Evolutionary conservation across 92 coral and sea anemone species (phyloP), one percentile per base, ranked within the genome.

Genomic region (Palythoa heliodiscus): DNA sequence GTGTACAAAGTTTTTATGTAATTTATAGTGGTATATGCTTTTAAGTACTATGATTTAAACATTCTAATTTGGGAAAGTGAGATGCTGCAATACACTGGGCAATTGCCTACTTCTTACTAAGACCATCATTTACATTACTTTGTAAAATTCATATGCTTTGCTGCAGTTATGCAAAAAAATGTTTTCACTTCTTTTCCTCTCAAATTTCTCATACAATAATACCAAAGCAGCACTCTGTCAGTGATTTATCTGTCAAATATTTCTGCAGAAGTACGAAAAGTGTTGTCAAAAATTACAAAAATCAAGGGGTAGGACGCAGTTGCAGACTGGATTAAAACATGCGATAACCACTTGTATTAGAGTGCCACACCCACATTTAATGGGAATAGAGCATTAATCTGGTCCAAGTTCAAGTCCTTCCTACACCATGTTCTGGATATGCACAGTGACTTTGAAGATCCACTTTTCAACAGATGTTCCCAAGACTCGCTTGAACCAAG

Each of bases 291-390:
- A 43, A 75, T 88, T 47, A 19, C 87, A 5, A 83, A 83, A 71
- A 87, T 83, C 7, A 89, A 85, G 77, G 85, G 80, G 22, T 90
- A 87, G 37, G 92, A 90, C 68, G 90, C 2, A 29, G 37, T 90
- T 22, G 63, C 29, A 16, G 61, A 77, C 48, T 89, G 92, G 92
- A 83, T 89, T 13, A 84, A 82, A 63, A 82, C 92, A 25, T 89
- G 92, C 66, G 89, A 85, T 35, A 89, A 78, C 20, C 92, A 89
- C 75, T 50, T 77, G 11, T 73, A 85, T 40, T 89, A 89, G 92
- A 89, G 92, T 89, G 92, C 89, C 29, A 68, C 73, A 10, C 69
- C 92, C 11, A 89, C 92, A 5, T 54, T 60, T 17, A 73, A 73
- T 89, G 92, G 86, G 29, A 72, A 82, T 70, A 88, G 90, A 8